Evolutionary conservation across 2,113 vertebrate species (phyloP).

Genomic region (Arothron firmamentum): DNA sequence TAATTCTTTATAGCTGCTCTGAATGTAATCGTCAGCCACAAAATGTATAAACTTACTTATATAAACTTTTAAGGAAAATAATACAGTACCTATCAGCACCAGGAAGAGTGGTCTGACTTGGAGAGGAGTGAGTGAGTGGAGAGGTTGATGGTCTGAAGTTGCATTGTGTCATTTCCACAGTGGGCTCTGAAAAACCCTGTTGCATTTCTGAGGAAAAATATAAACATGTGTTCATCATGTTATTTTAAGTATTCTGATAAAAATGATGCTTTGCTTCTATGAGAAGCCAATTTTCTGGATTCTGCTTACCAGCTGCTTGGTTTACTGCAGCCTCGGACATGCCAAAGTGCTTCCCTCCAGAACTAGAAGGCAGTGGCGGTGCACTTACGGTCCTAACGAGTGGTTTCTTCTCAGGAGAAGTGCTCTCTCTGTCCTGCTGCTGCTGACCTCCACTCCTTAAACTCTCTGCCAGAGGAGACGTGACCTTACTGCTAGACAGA

Average conservation of each 20-base stretch:
- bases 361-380: conserved; percentile 15
- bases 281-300: not conserved
- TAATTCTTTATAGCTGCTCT: not conserved
- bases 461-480: conserved; percentile 27
- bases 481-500: conserved; percentile 17
- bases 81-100: conserved; percentile 62
- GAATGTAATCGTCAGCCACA: not conserved
- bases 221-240: not conserved
- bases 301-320: conserved; percentile 69
- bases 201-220: conserved; percentile 31
- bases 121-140: conserved; percentile 92
- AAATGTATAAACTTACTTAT: not conserved
- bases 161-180: conserved; percentile 73
- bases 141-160: conserved; percentile 89
- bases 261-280: not conserved
- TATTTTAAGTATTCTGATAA: not conserved
- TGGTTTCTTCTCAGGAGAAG: conserved; percentile 6
- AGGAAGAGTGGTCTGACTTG: conserved; percentile 81
- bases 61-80: not conserved
- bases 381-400: conserved; percentile 15
- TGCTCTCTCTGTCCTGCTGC: conserved; percentile 20
- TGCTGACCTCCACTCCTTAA: conserved; percentile 10
- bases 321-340: conserved; percentile 42
- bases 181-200: conserved; percentile 47
- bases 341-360: conserved; percentile 63